Evolutionary conservation across 2,113 vertebrate species (phyloP), one percentile per base, ranked within the genome.

Genomic region (Ranitomeya variabilis): DNA sequence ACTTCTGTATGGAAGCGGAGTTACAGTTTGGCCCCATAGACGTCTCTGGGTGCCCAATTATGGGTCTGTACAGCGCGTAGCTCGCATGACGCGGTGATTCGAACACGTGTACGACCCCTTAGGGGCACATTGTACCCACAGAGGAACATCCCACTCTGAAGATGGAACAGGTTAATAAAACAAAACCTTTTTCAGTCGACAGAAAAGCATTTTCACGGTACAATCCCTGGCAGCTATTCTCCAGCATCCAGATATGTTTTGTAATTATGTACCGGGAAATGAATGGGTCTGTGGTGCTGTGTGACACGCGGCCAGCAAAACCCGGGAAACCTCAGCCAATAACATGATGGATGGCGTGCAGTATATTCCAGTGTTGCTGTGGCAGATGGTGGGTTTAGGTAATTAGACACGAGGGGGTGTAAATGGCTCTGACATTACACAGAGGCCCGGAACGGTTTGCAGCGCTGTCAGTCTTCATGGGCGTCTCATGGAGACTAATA

Each of bases 351-450:
- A 89, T 84, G 78, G 81, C 6, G 59, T 15, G 59, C 23, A 55
- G 87, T 77, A 23, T 84, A 84, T 89, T 84, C 87, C 87, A 84
- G 66, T 67, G 71, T 89, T 66, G 71, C 81, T 10, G 73, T 62
- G 73, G 87, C 87, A 89, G 87, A 89, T 89, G 87, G 87, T 23
- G 87, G 81, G 71, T 89, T 78, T 89, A 67, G 81, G 87, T 89
- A 89, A 89, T 89, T 89, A 89, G 87, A 89, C 87, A 83, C 81
- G 51, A 84, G 87, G 87, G 87, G 80, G 86, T 84, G 81, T 83
- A 84, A 84, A 89, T 84, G 87, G 80, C 73, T 66, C 77, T 78
- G 71, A 84, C 87, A 78, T 83, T 83, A 83, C 71, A 77, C 81
- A 84, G 13, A 78, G 45, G 64, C 71, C 59, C n/a, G 37, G 45